Evolutionary conservation across 2,797 vertebrate species (phyloP), one percentile per base, ranked within the genome.

Genomic region (Triplophysa yarkandensis): DNA sequence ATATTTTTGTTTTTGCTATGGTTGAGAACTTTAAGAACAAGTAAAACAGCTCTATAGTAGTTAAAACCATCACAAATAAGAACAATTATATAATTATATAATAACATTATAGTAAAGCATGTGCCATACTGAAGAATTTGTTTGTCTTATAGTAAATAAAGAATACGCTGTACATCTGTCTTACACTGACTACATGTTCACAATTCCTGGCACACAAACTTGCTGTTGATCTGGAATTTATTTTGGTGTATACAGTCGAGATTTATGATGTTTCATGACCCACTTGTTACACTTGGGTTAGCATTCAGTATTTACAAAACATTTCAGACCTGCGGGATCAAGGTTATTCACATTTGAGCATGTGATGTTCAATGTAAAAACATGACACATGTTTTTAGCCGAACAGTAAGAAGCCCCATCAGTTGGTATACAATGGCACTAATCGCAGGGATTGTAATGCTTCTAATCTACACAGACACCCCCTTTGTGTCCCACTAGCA

Each of bases 401-500:
- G 36, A 70, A 76, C 65, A 76, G 50, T 55, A 66, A 23, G 54
- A 57, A 71, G 55, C 44, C 44, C 41, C 23, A 39, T 69, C 62
- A 73, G 27, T 21, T 36, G 79, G 76, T 66, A 76, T 54, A 69
- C 68, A 78, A 63, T 75, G 66, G 52, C 16, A 8, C 21, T 78
- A 78, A 82, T 80, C 71, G 46, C 10, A 16, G 14, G 39, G 55
- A 58, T 80, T 71, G 75, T 55, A 63, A 27, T 27, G 7, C 11
- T 58, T 25, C 75, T 80, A 78, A 80, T 82, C 64, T 39, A 30
- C 32, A 57, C 27, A 48, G 68, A 75, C 52, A 54, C 39, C 68
- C 48, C 76, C 68, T 80, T 82, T 80, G 78, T 82, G 57, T 73
- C 70, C 55, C 34, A 70, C 10, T 36, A 27, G 21, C 27, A 55